Percentiles rank a stretch among this genome's conserved stretches.
Evolutionary conservation across 2,888 invertebrate species (phyloP).

Genomic region (Graphium colonna): DNA sequence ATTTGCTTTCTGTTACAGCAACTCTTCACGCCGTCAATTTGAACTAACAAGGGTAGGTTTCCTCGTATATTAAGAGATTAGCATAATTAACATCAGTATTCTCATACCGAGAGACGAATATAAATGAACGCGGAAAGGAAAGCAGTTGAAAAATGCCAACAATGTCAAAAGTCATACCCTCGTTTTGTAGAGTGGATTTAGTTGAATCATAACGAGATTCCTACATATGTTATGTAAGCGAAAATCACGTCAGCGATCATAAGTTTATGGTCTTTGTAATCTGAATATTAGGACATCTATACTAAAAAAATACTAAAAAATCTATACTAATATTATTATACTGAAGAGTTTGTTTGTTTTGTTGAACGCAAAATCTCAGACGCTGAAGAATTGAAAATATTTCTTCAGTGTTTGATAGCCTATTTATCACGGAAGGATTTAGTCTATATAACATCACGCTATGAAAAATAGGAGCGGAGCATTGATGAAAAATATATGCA

Average conservation of each 20-base stretch:
- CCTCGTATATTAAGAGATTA: conserved; percentile 5
- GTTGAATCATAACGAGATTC: conserved; percentile 16
- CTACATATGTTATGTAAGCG: conserved; percentile 8
- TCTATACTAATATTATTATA: too few species aligned
- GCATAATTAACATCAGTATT: conserved; percentile 23
- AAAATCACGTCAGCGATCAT: not conserved
- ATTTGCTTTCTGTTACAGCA: not conserved
- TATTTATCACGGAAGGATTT: too few species aligned
- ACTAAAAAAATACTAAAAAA: too few species aligned
- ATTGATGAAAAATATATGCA: too few species aligned
- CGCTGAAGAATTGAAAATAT: too few species aligned
- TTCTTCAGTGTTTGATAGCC: too few species aligned
- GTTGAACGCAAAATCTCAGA: too few species aligned
- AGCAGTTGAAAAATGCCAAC: conserved; percentile 45
- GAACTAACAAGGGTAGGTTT: conserved; percentile 14
- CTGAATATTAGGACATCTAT: too few species aligned
- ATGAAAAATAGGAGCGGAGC: too few species aligned
- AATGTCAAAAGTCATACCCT: conserved; percentile 70
- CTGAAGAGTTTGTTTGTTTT: too few species aligned
- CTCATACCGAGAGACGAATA: conserved; percentile 35
- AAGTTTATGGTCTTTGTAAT: too few species aligned
- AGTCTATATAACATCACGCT: too few species aligned
- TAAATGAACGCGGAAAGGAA: conserved; percentile 48
- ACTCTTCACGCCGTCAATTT: not conserved
- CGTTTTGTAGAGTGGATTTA: conserved; percentile 40